Base-by-base conservation (phyloP, 2,113 vertebrate species). In the Tychaedon coryphoeus region DNA sequence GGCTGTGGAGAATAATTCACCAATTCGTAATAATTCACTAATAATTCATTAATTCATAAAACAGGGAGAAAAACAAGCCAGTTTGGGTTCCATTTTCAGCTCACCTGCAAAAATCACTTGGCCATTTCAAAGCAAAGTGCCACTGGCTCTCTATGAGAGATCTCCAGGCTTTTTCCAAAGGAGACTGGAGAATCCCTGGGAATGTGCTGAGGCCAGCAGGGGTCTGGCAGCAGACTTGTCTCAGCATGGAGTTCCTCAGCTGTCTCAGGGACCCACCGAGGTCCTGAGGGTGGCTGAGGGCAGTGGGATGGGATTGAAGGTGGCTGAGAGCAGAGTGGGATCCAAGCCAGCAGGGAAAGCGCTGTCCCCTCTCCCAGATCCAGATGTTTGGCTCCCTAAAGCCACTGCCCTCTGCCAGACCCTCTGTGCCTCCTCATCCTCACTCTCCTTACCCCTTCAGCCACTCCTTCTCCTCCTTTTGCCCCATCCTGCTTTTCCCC, bases 231-330 rank as follows among this genome's bases (percentile, higher is more conserved):
- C 40, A 17, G n/a, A 58, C 47, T 2, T 8, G 0, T 8, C 34
- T 33, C 56, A 40, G 33, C 1, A 0, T 6, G 51, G 18, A 47
- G 8, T 4, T 38, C 40, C 69, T 56, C 28, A 18, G 48, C 38
- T 14, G 0, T 5, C 19, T 5, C 19, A 3, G 57, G 38, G 72
- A 80, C 14, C 4, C 6, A 0, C 0, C 6, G 0, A 14, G 61
- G 26, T n/a, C 36, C 79, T 51, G 86, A 40, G 54, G 53, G 1
- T 47, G 45, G 43, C 43, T 43, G 43, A 7, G 42, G 17, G 42
- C 42, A 42, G 15, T 15, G 42, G 42, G 42, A 17, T 17, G 16
- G 42, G 42, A 42, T 42, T 42, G 42, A 17, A 10, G 15, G 16
- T 42, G 42, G 42, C 42, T 42, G 42, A 17, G 47, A 48, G 72